Evolutionary conservation across 2,797 vertebrate genomes (phyloP).

Genomic region (Gymnothorax javanicus): DNA sequence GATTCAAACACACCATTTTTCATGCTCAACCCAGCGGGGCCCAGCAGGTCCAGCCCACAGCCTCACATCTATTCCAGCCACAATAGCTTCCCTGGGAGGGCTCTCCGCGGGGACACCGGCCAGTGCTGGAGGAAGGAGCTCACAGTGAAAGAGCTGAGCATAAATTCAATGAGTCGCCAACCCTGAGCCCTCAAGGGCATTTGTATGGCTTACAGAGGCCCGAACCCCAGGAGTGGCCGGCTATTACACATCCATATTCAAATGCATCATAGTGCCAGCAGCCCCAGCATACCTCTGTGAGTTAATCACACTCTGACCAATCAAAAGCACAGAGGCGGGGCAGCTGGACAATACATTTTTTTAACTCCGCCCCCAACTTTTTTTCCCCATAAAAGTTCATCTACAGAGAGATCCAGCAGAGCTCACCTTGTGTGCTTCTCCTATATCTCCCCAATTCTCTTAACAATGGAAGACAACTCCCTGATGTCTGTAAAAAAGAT

Average conservation of each 20-base stretch:
- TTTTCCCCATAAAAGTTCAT: slow-evolving; percentile 14
- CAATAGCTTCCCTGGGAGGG: neutral
- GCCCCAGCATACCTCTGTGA: slow-evolving; percentile 21
- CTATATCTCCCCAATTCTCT: too few relatives aligned
- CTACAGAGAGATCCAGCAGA: slow-evolving; percentile 1
- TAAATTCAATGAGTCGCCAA: slow-evolving; percentile 27
- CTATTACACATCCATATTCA: slow-evolving; percentile 43
- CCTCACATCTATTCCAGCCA: slow-evolving; percentile 18
- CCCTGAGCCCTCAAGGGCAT: slow-evolving; percentile 31
- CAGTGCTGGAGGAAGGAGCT: slow-evolving; percentile 1
- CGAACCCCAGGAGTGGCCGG: slow-evolving; percentile 14
- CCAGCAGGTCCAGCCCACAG: neutral
- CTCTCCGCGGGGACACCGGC: neutral
- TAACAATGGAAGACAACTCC: too few relatives aligned
- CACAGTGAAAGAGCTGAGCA: slow-evolving; percentile 18
- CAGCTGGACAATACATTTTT: neutral
- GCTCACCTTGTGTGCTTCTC: slow-evolving; percentile 33
- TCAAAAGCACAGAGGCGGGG: slow-evolving; percentile 19
- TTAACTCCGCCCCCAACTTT: neutral
- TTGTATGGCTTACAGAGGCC: slow-evolving; percentile 18
- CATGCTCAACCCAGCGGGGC: neutral
- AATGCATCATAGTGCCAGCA: slow-evolving; percentile 24
- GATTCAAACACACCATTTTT: slow-evolving; percentile 12
- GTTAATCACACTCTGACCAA: slow-evolving; percentile 39
- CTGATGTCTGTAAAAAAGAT: too few relatives aligned